These are phyloP conservation scores for Pseudomyrmex dendroicus DNA, from an alignment of 1,140 invertebrate genomes.

Conservation along the genomic window DNA sequence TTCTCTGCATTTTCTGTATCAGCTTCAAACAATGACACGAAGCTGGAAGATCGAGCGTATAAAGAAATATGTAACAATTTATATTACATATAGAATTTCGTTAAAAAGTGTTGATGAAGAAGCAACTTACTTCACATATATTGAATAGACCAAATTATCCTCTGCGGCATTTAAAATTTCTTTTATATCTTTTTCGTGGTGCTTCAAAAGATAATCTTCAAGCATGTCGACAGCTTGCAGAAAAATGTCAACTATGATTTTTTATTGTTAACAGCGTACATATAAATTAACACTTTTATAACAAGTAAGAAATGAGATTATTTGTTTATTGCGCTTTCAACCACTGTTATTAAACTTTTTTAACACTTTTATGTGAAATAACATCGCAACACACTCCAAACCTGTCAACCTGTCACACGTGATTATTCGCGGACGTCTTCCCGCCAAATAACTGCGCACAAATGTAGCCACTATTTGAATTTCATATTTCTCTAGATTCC, in stretches of 20 bases:
- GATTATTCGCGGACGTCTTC: too few relatives aligned
- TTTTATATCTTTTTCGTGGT: conserved; percentile 81
- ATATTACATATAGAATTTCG: neutral
- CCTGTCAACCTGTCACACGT: too few relatives aligned
- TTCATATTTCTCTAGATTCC: too few relatives aligned
- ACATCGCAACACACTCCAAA: too few relatives aligned
- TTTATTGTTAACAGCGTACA: too few relatives aligned
- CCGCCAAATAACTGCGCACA: too few relatives aligned
- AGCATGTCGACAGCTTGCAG: conserved; percentile 73
- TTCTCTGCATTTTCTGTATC: conserved; percentile 86
- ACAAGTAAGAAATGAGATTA: too few relatives aligned
- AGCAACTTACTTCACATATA: conserved; percentile 84
- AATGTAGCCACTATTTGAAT: too few relatives aligned
- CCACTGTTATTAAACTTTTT: too few relatives aligned
- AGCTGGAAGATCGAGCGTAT: conserved; percentile 82
- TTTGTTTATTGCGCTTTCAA: too few relatives aligned
- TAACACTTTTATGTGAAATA: too few relatives aligned
- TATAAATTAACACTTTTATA: too few relatives aligned
- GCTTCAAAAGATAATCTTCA: conserved; percentile 78
- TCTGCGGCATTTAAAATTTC: conserved; percentile 82
- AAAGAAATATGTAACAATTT: conserved; percentile 10
- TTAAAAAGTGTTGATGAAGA: neutral
- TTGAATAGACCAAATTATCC: conserved; percentile 79
- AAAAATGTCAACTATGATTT: neutral
- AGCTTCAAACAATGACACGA: conserved; percentile 87